phyloP scores from a whole-genome alignment of 2,797 vertebrate species.

The Manis pentadactyla region DNA sequence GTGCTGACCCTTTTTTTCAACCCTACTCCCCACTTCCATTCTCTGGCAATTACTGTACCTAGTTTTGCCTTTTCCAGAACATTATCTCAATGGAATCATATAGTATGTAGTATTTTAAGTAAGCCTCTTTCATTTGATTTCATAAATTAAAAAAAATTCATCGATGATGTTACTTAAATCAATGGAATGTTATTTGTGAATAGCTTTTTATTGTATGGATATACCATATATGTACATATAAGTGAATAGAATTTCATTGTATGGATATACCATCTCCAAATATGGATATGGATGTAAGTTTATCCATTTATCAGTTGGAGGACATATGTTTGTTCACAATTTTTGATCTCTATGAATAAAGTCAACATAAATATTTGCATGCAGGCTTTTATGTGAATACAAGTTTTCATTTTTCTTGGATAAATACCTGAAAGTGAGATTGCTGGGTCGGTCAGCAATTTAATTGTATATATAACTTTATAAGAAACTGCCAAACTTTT shows the following conservation, averaged over 20 bases:
- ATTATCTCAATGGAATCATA: background rate
- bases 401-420: constrained; percentile 19
- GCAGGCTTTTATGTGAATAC: background rate
- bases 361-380: background rate
- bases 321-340: background rate
- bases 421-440: background rate
- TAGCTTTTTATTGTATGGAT: background rate
- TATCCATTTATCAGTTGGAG: background rate
- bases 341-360: constrained; percentile 10
- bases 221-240: background rate
- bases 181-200: background rate
- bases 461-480: background rate
- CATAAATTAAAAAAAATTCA: background rate
- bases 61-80: background rate
- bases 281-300: background rate
- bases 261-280: too few relatives aligned
- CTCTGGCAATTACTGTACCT: background rate
- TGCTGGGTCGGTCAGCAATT: background rate
- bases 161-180: background rate
- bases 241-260: too few relatives aligned
- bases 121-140: background rate
- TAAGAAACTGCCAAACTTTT: background rate
- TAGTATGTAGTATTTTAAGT: background rate
- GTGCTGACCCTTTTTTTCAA: background rate
- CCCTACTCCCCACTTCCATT: fast-evolving